Evolutionary conservation across 2,113 vertebrate species (phyloP), one percentile per base, ranked within the genome.

Genomic region (Pseudonaja textilis): DNA sequence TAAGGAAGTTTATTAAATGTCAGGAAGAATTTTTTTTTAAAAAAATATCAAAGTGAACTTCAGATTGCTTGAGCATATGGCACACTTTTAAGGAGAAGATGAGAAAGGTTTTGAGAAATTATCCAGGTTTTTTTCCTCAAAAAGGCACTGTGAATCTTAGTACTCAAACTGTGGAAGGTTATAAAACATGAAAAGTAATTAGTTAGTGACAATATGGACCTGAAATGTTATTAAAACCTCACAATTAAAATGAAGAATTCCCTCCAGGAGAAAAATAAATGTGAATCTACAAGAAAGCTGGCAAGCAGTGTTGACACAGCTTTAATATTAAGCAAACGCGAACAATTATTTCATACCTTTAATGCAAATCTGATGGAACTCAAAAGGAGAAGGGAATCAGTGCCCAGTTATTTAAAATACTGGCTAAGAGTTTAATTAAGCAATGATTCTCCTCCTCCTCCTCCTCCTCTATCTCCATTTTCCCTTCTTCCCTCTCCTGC

Each of bases 221-320:
- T 90, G 94, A 94, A 93, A 92, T 92, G 52, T 95, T 95, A 95
- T 95, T 95, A 96, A 95, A 94, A 26, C 16, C 59, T 93, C 74
- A 95, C 93, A 64, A 55, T 93, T 87, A 94, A 96, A 95, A 95
- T 95, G 96, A 97, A 96, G 95, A 95, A 94, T 93, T 95, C 8
- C 47, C 88, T 89, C 90, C 88, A 11, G 93, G 90, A 69, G 91
- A 23, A 52, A n/a, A 81, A 81, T 92, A 92, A 95, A 95, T 96
- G 94, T 96, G 50, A 94, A 93, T 91, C 85, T 47, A 85, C 22
- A 10, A 59, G 61, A 95, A 94, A 94, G 90, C 25, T 92, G 69
- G 57, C 93, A 91, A 94, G 9, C 0, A 89, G 34, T 39, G 34
- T 56, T 56, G 52, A 89, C 52, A 57, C 20, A 89, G n/a, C 16